Percentiles rank a stretch among this genome's conserved stretches.
Conservation (phyloP, 2,797 vertebrate species). For the Ptychadena robeensis region DNA sequence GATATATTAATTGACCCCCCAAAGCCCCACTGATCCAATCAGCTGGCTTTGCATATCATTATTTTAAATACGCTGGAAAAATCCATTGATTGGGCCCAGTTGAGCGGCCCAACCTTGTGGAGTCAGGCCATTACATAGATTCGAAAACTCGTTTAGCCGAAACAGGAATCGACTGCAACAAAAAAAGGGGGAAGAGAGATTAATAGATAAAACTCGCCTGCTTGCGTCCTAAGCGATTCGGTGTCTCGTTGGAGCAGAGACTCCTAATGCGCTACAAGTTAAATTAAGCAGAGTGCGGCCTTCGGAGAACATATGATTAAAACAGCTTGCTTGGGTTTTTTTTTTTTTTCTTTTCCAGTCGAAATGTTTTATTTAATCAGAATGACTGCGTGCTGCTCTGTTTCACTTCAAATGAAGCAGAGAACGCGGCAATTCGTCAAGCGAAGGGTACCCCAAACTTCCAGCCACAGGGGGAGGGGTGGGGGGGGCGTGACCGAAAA, state of each 20-base stretch:
- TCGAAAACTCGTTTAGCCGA: too few species aligned
- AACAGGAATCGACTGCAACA: too few species aligned
- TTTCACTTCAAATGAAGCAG: conserved; percentile 40
- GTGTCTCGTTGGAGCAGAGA: conserved; percentile 18
- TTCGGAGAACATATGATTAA: conserved; percentile 45
- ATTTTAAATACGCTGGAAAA: too few species aligned
- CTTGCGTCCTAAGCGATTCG: background rate
- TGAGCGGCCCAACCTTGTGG: too few species aligned
- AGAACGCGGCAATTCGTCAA: conserved; percentile 31
- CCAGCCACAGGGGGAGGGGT: background rate
- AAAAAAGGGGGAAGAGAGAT: background rate
- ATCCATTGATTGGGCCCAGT: too few species aligned
- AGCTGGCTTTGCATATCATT: too few species aligned
- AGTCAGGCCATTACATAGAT: too few species aligned
- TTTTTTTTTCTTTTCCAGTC: conserved; percentile 1
- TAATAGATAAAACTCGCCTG: conserved; percentile 12
- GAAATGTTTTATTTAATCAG: conserved; percentile 56
- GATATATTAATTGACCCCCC: too few species aligned
- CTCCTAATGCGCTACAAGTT: conserved; percentile 43
- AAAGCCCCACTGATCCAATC: too few species aligned
- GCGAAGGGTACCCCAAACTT: conserved; percentile 4
- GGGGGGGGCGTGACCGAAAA: background rate
- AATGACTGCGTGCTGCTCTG: conserved; percentile 33
- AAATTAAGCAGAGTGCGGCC: conserved; percentile 39
- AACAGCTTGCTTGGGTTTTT: conserved; percentile 29